A percentile compares a stretch with the other conserved stretches of the same genome.
Conservation (phyloP, 92 coral and sea anemone genomes). For the Palythoa heliodiscus region DNA sequence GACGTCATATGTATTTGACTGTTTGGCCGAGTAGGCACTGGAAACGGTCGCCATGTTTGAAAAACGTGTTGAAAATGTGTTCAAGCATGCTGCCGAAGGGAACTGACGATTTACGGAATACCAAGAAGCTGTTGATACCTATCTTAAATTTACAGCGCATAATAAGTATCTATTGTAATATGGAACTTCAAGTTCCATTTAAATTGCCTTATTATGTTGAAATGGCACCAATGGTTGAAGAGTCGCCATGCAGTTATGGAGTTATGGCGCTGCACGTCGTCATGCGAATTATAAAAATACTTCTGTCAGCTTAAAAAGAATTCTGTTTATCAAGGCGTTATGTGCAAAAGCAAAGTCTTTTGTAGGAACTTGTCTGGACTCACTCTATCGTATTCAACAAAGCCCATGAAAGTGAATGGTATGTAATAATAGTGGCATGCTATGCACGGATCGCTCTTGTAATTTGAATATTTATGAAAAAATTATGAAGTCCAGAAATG, state of each 20-base stretch:
- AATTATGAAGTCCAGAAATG: background rate
- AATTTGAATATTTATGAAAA: background rate
- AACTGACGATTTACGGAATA: background rate
- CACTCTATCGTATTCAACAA: background rate
- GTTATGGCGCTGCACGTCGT: background rate
- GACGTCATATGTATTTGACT: background rate
- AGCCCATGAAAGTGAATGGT: background rate
- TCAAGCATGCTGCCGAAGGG: background rate
- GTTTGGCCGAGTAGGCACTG: conserved; percentile 4
- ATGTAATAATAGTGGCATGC: too few species aligned
- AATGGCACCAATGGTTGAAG: background rate
- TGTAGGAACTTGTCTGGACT: background rate
- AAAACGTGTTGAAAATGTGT: background rate
- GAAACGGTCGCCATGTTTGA: background rate
- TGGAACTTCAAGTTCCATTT: background rate
- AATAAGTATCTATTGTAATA: background rate
- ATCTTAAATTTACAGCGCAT: background rate
- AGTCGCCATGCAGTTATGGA: background rate
- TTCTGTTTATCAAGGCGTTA: background rate
- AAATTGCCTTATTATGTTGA: background rate
- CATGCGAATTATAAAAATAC: background rate
- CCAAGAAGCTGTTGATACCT: background rate
- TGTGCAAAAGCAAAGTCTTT: background rate
- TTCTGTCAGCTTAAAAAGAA: background rate
- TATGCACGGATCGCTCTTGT: background rate